Percentiles rank a stretch among this genome's conserved stretches.
phyloP scores from a whole-genome alignment of 2,888 invertebrate species.

The Macropis europaea region DNA sequence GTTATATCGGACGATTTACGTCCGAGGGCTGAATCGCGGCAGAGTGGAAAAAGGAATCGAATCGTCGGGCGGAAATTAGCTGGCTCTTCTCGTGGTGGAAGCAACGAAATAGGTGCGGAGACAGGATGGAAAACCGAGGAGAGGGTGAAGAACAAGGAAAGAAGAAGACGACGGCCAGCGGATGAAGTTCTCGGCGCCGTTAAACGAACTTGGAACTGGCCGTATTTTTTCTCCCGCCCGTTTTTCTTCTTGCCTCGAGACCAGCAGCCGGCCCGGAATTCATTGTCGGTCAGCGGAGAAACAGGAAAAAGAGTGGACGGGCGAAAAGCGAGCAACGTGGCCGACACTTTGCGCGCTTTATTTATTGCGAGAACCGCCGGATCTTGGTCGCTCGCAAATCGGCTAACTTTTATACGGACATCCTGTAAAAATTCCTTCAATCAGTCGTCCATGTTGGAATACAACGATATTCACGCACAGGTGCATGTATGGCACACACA shows the following conservation, averaged over 20 bases:
- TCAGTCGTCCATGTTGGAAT: too few relatives aligned
- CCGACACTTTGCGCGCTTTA: constrained; percentile 50
- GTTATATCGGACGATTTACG: too few relatives aligned
- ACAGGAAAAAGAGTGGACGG: constrained; percentile 12
- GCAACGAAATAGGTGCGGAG: constrained; percentile 31
- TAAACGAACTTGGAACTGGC: constrained; percentile 61
- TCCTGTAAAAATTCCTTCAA: too few relatives aligned
- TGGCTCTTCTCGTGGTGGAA: constrained; percentile 12
- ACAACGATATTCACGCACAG: too few relatives aligned
- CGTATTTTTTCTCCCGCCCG: constrained; percentile 59
- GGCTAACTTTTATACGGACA: too few relatives aligned
- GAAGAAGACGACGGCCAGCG: constrained; percentile 43
- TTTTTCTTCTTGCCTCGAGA: constrained; percentile 37
- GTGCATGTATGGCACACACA: too few relatives aligned
- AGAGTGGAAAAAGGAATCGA: constrained; percentile 31
- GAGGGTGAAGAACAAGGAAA: constrained; percentile 3
- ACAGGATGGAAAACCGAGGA: too few relatives aligned
- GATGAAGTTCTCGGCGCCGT: constrained; percentile 63
- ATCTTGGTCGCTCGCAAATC: constrained; percentile 23
- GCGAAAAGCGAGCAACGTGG: constrained; percentile 46
- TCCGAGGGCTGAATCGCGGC: constrained; percentile 36
- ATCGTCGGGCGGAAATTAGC: constrained; percentile 45
- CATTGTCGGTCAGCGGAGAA: too few relatives aligned
- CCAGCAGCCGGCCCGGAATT: too few relatives aligned
- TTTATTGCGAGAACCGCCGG: constrained; percentile 46